Conservation (phyloP, 2,888 invertebrate species). For the Rhamphomyia laevipes region DNA sequence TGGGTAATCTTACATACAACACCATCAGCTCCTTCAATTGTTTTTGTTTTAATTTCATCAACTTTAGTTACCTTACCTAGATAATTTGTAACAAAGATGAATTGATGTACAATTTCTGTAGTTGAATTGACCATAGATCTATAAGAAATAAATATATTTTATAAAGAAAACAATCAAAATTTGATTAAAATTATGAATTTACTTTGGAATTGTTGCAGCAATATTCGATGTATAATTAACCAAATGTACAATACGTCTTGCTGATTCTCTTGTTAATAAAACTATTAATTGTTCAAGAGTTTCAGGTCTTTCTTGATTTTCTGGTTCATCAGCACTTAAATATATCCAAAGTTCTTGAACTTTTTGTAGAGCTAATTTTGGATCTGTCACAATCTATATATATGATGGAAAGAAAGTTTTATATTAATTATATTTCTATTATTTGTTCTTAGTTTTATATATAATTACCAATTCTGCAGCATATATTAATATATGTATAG, state of each 20-base stretch:
- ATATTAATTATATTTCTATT: too few species aligned
- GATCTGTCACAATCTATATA: constrained; percentile 62
- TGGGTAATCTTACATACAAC: constrained; percentile 2
- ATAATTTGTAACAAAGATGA: constrained; percentile 39
- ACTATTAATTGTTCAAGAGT: constrained; percentile 68
- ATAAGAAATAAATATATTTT: constrained; percentile 7
- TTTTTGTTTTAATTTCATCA: constrained; percentile 43
- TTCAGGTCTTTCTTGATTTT: constrained; percentile 70
- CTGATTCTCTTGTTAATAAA: constrained; percentile 63
- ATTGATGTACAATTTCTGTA: constrained; percentile 43
- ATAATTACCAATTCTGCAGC: constrained; percentile 61
- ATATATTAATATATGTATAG: constrained; percentile 63
- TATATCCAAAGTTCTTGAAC: constrained; percentile 58
- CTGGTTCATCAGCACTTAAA: constrained; percentile 66
- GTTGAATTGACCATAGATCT: constrained; percentile 45
- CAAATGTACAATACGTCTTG: constrained; percentile 64
- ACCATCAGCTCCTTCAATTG: constrained; percentile 42
- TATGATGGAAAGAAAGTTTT: too few species aligned
- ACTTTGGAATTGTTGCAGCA: constrained; percentile 49
- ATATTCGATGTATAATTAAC: constrained; percentile 55
- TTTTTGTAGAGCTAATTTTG: constrained; percentile 60
- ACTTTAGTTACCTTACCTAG: constrained; percentile 39
- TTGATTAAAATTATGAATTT: constrained; percentile 8
- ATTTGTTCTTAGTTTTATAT: too few species aligned
- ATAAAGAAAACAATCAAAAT: not conserved